Evolutionary conservation across 1,140 invertebrate species (phyloP).

Genomic region (Mamestra configurata): DNA sequence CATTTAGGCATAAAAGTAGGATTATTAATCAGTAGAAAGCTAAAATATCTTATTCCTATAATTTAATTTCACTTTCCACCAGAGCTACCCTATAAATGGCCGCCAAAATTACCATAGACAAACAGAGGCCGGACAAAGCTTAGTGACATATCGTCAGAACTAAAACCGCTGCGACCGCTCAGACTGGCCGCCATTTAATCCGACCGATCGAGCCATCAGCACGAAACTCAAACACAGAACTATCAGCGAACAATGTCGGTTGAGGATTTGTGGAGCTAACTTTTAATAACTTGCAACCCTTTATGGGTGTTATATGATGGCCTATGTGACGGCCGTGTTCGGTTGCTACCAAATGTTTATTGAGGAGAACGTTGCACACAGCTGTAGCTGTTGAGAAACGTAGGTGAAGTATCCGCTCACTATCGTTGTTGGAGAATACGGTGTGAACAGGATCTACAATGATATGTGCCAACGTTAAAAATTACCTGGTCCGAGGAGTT

Average conservation of each 20-base stretch:
- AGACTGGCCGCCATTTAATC: constrained; percentile 12
- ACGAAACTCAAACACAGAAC: neutral
- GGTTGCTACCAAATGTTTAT: neutral
- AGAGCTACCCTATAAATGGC: neutral
- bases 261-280: constrained; percentile 6
- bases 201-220: constrained; percentile 3
- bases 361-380: neutral
- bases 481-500: no score
- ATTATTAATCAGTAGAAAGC: no score
- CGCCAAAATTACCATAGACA: neutral
- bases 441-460: no score
- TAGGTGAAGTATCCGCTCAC: no score
- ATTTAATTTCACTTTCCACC: no score
- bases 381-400: no score
- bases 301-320: neutral
- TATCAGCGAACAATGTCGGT: neutral
- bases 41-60: no score
- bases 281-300: constrained; percentile 13
- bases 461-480: no score
- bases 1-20: no score
- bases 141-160: neutral
- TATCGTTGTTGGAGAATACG: no score
- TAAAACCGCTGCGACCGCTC: neutral
- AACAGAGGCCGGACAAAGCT: neutral
- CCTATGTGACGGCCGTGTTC: no score